Evolutionary conservation across 2,888 invertebrate genomes (phyloP).

Genomic region (Serripes groenlandicus): DNA sequence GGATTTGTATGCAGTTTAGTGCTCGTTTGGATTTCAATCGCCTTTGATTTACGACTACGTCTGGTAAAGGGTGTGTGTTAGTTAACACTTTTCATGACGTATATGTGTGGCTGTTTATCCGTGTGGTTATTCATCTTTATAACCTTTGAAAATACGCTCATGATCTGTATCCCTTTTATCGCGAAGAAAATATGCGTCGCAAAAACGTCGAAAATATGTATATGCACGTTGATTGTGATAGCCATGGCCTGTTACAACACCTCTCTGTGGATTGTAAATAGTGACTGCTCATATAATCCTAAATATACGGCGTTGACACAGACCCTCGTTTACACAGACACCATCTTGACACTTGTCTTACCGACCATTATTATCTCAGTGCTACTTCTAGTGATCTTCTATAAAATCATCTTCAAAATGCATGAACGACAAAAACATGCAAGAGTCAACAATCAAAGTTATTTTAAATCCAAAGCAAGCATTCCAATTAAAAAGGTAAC

Average conservation of each 20-base stretch:
- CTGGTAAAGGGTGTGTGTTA: constrained; percentile 89
- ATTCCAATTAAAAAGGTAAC: constrained; percentile 69
- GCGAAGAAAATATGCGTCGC: constrained; percentile 59
- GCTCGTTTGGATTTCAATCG: constrained; percentile 69
- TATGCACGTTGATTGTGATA: constrained; percentile 43
- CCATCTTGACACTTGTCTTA: constrained; percentile 66
- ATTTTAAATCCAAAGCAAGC: not conserved
- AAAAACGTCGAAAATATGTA: constrained; percentile 34
- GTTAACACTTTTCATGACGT: constrained; percentile 90
- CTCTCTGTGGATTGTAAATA: constrained; percentile 66
- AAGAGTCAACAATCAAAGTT: not conserved
- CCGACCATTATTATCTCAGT: constrained; percentile 68
- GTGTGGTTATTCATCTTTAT: constrained; percentile 75
- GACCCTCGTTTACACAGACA: constrained; percentile 64
- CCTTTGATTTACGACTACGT: constrained; percentile 44
- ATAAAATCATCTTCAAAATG: constrained; percentile 31
- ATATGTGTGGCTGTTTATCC: constrained; percentile 78
- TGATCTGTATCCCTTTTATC: constrained; percentile 69
- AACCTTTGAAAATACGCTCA: constrained; percentile 71
- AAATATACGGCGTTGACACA: constrained; percentile 37
- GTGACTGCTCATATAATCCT: constrained; percentile 44
- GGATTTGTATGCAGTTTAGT: constrained; percentile 91
- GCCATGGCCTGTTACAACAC: constrained; percentile 63
- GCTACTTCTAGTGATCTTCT: constrained; percentile 33
- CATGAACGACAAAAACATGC: not conserved